Percentiles rank a stretch among this genome's conserved stretches.
Conservation (phyloP, 2,797 vertebrate species). For the Rhinophrynus dorsalis region DNA sequence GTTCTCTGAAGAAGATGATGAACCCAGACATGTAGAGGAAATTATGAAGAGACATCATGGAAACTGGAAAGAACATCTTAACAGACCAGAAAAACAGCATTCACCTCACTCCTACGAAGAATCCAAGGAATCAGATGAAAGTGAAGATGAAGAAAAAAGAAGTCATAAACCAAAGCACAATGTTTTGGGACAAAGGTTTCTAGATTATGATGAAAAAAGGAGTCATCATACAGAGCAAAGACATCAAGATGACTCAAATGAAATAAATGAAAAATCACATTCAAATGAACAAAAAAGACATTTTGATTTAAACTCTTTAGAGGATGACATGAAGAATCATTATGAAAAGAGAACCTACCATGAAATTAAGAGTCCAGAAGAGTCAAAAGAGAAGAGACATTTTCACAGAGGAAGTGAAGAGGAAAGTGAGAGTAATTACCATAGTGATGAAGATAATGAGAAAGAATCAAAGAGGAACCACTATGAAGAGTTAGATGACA, state of each 20-base stretch:
- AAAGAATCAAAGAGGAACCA: constrained; percentile 49
- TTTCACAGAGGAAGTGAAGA: constrained; percentile 50
- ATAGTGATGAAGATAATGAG: constrained; percentile 57
- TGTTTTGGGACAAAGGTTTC: constrained; percentile 63
- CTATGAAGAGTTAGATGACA: constrained; percentile 51
- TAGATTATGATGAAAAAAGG: constrained; percentile 61
- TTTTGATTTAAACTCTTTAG: constrained; percentile 47
- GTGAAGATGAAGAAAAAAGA: constrained; percentile 61
- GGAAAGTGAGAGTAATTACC: constrained; percentile 48
- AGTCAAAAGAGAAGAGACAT: constrained; percentile 33
- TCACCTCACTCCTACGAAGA: constrained; percentile 51
- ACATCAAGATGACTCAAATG: constrained; percentile 12
- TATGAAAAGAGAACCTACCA: constrained; percentile 48
- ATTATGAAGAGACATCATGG: constrained; percentile 53
- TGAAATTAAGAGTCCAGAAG: constrained; percentile 37
- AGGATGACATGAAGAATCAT: constrained; percentile 57
- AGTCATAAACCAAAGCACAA: constrained; percentile 59
- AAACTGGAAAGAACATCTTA: constrained; percentile 48
- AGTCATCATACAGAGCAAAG: constrained; percentile 24
- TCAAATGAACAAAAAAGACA: constrained; percentile 54
- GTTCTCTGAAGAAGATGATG: constrained; percentile 16
- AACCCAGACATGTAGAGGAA: constrained; percentile 44
- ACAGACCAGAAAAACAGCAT: constrained; percentile 49
- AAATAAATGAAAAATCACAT: constrained; percentile 32
- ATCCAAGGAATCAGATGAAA: constrained; percentile 60